These are phyloP conservation scores for Anthopleura sola DNA, from an alignment of 64 coral and sea anemone species.

Conservation along the genomic window DNA sequence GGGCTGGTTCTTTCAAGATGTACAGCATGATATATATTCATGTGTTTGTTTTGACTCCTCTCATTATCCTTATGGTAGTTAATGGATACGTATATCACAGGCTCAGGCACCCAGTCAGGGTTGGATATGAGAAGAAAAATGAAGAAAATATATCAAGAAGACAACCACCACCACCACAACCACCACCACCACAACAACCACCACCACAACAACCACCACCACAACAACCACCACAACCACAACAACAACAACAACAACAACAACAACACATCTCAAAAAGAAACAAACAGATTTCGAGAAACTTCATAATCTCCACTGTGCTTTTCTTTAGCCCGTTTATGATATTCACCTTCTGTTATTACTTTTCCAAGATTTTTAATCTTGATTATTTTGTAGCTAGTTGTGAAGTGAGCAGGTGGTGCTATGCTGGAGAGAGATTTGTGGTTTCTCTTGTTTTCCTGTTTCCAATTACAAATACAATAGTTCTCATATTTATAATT, in stretches of 20 bases:
- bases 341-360: not conserved
- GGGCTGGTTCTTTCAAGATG: not conserved
- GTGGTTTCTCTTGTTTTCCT: not conserved
- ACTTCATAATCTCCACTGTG: not conserved
- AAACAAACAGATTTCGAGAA: not conserved
- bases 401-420: not conserved
- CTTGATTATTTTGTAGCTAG: conserved; percentile 6
- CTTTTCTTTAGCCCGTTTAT: not conserved
- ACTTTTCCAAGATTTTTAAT: not conserved
- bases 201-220: no score
- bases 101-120: not conserved
- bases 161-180: no score
- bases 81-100: not conserved
- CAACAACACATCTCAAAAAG: not conserved
- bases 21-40: not conserved
- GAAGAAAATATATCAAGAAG: not conserved
- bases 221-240: no score
- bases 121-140: not conserved
- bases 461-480: not conserved
- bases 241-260: not conserved
- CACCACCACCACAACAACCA: no score
- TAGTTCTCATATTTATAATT: not conserved
- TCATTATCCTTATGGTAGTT: not conserved
- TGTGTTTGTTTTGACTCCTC: not conserved
- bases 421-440: not conserved